These are phyloP conservation scores for Tetheella fluctuosa DNA, from an alignment of 2,888 invertebrate species.

Conservation along the genomic window DNA sequence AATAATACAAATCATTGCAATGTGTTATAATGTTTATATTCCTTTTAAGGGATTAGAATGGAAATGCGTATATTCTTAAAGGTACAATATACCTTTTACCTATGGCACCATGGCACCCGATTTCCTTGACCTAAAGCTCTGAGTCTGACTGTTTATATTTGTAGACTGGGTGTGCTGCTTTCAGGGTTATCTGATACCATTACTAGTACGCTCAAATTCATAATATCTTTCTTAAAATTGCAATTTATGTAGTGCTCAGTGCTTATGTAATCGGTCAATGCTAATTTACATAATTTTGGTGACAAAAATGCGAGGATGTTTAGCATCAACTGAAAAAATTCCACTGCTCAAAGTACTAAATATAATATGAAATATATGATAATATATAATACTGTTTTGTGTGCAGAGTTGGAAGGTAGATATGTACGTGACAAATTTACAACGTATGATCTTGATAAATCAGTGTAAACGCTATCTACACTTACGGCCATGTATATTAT, in stretches of 20 bases:
- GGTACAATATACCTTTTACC: slow-evolving; percentile 13
- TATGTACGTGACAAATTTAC: slow-evolving; percentile 69
- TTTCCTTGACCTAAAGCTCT: slow-evolving; percentile 70
- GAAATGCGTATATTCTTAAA: slow-evolving; percentile 47
- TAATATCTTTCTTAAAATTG: too few relatives aligned
- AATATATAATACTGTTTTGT: slow-evolving; percentile 13
- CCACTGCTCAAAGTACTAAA: slow-evolving; percentile 38
- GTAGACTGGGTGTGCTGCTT: slow-evolving; percentile 48
- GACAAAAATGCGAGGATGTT: neutral
- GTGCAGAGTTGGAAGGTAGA: slow-evolving; percentile 28
- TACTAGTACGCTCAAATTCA: slow-evolving; percentile 16
- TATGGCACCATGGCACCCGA: slow-evolving; percentile 59
- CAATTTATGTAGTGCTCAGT: neutral
- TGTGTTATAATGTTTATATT: slow-evolving; percentile 45
- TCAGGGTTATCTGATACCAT: slow-evolving; percentile 48
- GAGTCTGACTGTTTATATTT: slow-evolving; percentile 63
- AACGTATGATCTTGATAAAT: slow-evolving; percentile 67
- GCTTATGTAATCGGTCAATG: neutral
- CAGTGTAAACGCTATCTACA: slow-evolving; percentile 63
- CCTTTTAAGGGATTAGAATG: slow-evolving; percentile 64
- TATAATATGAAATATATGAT: slow-evolving; percentile 31
- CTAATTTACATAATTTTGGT: neutral
- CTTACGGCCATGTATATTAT: slow-evolving; percentile 44
- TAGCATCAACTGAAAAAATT: slow-evolving; percentile 45
- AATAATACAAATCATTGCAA: slow-evolving; percentile 42